phyloP scores from a whole-genome alignment of 2,888 invertebrate genomes.

The Drosophila flavopinicola region DNA sequence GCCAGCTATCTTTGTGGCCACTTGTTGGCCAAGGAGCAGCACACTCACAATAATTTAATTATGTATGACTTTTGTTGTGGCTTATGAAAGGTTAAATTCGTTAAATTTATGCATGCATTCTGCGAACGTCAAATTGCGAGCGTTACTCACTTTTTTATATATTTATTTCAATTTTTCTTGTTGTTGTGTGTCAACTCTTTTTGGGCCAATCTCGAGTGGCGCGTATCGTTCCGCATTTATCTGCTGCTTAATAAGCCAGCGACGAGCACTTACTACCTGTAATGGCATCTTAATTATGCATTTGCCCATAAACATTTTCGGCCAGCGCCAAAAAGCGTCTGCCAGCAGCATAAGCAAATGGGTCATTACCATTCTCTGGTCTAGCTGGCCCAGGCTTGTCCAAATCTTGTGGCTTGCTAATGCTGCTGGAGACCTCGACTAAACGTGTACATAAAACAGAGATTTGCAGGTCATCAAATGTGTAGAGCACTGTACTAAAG shows the following conservation, averaged over 20 bases:
- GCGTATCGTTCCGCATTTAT: slow-evolving; percentile 15
- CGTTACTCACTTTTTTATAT: slow-evolving; percentile 4
- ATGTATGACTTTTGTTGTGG: slow-evolving; percentile 45
- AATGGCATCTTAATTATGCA: slow-evolving; percentile 70
- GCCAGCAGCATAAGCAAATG: slow-evolving; percentile 52
- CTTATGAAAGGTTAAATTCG: slow-evolving; percentile 61
- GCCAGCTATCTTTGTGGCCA: slow-evolving; percentile 51
- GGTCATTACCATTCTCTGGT: slow-evolving; percentile 68
- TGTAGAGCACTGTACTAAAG: slow-evolving; percentile 22
- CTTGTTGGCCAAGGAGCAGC: slow-evolving; percentile 51
- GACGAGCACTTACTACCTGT: slow-evolving; percentile 42
- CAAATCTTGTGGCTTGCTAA: slow-evolving; percentile 10
- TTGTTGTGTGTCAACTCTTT: slow-evolving; percentile 25
- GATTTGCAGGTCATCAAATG: slow-evolving; percentile 54
- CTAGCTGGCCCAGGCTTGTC: slow-evolving; percentile 13
- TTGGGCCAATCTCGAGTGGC: not conserved
- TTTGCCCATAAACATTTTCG: slow-evolving; percentile 63
- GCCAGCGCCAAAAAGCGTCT: slow-evolving; percentile 35
- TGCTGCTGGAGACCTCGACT: slow-evolving; percentile 37
- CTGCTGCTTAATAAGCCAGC: slow-evolving; percentile 36
- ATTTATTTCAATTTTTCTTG: not conserved
- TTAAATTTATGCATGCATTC: slow-evolving; percentile 42
- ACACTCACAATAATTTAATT: slow-evolving; percentile 42
- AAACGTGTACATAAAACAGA: slow-evolving; percentile 39
- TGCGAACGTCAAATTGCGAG: slow-evolving; percentile 14